A percentile compares a stretch with the other conserved stretches of the same genome.
Evolutionary conservation across 1,140 invertebrate species (phyloP).

Genomic region (Bactericera cockerelli): DNA sequence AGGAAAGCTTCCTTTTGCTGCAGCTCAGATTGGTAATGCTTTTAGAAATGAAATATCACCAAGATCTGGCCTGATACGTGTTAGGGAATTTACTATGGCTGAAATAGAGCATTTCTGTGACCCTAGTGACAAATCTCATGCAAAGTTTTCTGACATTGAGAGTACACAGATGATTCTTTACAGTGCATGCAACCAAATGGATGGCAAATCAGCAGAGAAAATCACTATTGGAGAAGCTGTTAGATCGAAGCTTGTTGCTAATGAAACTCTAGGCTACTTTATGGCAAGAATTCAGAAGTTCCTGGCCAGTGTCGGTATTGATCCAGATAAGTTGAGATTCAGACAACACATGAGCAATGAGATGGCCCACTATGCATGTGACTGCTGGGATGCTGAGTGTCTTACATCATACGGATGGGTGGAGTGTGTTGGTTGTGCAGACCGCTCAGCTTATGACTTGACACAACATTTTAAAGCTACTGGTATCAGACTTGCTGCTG

Average conservation of each 20-base stretch:
- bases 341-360: slow-evolving; percentile 98
- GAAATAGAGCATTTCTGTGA: slow-evolving; percentile 99
- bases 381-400: slow-evolving; percentile 97
- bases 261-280: slow-evolving; percentile 95
- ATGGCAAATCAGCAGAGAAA: slow-evolving; percentile 58
- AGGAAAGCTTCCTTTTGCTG: slow-evolving; percentile 90
- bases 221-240: slow-evolving; percentile 66
- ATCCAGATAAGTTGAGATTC: slow-evolving; percentile 74
- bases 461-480: slow-evolving; percentile 88
- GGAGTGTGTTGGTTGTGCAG: slow-evolving; percentile 98
- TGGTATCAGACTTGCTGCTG: slow-evolving; percentile 72
- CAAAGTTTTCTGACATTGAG: slow-evolving; percentile 70
- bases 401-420: slow-evolving; percentile 97
- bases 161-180: slow-evolving; percentile 66
- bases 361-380: slow-evolving; percentile 99
- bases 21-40: slow-evolving; percentile 93
- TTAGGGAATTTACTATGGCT: slow-evolving; percentile 97
- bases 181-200: slow-evolving; percentile 94
- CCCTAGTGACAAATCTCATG: slow-evolving; percentile 70
- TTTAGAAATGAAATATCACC: slow-evolving; percentile 99
- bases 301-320: slow-evolving; percentile 73
- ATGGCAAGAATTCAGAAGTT: slow-evolving; percentile 91
- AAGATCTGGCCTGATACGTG: slow-evolving; percentile 85
- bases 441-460: slow-evolving; percentile 94
- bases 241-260: slow-evolving; percentile 63